Base-by-base conservation (phyloP, 2,888 invertebrate species). In the Drosophila greeni region DNA sequence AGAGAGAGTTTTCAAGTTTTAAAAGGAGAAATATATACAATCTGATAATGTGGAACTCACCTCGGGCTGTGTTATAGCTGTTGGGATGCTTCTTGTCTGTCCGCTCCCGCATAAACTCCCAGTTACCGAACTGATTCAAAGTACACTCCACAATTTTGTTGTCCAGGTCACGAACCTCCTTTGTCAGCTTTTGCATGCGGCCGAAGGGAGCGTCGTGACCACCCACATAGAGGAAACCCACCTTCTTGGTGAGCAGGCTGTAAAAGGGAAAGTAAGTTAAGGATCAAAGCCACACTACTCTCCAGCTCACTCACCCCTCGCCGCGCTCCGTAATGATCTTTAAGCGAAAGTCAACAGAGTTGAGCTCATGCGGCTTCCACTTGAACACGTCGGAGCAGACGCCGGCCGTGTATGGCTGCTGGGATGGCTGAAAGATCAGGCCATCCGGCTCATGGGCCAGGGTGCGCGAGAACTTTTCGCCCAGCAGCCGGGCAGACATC, bases 11-110 rank as follows among this genome's bases (percentile, higher is more conserved):
- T n/a, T 18, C 91, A 91, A 51, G 5, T 14, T 42, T 0, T 24
- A 24, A n/a, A n/a, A 1, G 2, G 2, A 8, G 8, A 4, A 23
- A 20, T 20, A 20, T 12, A 3, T 7, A 1, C 4, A 1, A 24
- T n/a, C 8, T 7, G n/a, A 5, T 16, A 11, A 11, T 2, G 1
- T n/a, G 14, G 8, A 23, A 24, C 90, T 86, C 4, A 80, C 80
- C 23, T 9, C 48, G 43, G 33, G 98, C 98, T 11, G 99, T 99
- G 8, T 90, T 91, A 74, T 88, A 93, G 73, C 95, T 94, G 89
- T 99, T 99, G 0, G 99, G 98, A 88, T 93, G 95, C 0, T 97
- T 96, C 90, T 99, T 99, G 89, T 99, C 99, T 0, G 95, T 97
- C 73, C 99, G 91, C 87, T 97, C 96, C 61, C 99, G 91, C 96